A percentile compares a stretch with the other conserved stretches of the same genome.
Conservation (phyloP, 92 coral and sea anemone species). For the Actinernus sp. region DNA sequence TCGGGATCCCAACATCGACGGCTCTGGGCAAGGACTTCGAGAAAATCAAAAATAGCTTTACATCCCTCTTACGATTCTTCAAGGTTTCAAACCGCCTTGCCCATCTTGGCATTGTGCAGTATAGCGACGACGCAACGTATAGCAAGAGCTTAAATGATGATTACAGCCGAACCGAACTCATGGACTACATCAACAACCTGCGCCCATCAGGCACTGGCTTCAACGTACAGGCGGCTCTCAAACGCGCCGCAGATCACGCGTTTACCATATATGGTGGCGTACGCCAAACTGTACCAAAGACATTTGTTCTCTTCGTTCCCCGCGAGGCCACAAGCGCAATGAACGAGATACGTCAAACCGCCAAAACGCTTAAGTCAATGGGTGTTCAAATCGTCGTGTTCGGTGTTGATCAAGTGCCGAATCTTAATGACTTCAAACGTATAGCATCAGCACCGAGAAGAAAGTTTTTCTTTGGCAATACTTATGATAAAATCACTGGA, state of each 20-base stretch:
- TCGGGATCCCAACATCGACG: slow-evolving; percentile 75
- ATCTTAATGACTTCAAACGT: slow-evolving; percentile 29
- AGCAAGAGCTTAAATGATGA: slow-evolving; percentile 3
- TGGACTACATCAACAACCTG: slow-evolving; percentile 13
- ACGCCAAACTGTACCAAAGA: slow-evolving; percentile 78
- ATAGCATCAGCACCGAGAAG: slow-evolving; percentile 68
- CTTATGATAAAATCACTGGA: slow-evolving; percentile 7
- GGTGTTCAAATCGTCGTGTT: slow-evolving; percentile 82
- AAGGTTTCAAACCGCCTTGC: slow-evolving; percentile 14
- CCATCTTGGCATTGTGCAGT: slow-evolving; percentile 31
- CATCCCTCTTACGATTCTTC: slow-evolving; percentile 12
- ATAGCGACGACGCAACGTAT: slow-evolving; percentile 27
- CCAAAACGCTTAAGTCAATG: slow-evolving; percentile 62
- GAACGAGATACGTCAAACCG: slow-evolving; percentile 46
- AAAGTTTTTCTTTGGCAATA: slow-evolving; percentile 57
- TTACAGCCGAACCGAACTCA: not conserved
- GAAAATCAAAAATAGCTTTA: slow-evolving; percentile 21
- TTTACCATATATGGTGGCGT: slow-evolving; percentile 94
- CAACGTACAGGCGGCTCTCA: slow-evolving; percentile 34
- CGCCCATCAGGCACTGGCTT: slow-evolving; percentile 29
- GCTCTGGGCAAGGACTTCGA: slow-evolving; percentile 18
- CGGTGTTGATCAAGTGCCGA: slow-evolving; percentile 43
- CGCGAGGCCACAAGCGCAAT: slow-evolving; percentile 30
- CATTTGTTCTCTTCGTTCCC: slow-evolving; percentile 76
- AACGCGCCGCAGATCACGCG: slow-evolving; percentile 61